These are phyloP conservation scores for Aradus depressus DNA, from an alignment of 2,888 invertebrate species.

Conservation along the genomic window DNA sequence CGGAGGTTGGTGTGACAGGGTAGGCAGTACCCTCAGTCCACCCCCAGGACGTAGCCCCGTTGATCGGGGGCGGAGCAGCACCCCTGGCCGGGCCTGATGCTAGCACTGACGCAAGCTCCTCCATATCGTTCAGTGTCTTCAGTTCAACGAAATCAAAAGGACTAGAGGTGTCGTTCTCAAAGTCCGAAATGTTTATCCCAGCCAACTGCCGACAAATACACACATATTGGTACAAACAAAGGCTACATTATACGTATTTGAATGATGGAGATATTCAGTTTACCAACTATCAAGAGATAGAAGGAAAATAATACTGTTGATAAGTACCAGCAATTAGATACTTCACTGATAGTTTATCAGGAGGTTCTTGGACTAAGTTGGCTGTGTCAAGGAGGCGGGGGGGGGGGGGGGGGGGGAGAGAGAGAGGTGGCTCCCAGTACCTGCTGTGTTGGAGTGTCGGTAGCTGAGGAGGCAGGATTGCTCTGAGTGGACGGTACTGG, in stretches of 20 bases:
- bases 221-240: background rate
- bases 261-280: too few relatives aligned
- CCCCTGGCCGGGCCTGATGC: too few relatives aligned
- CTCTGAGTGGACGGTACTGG: constrained; percentile 19
- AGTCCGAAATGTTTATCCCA: constrained; percentile 52
- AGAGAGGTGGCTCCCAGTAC: too few relatives aligned
- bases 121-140: constrained; percentile 86
- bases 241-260: too few relatives aligned
- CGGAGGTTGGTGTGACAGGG: background rate
- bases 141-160: constrained; percentile 89
- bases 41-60: background rate
- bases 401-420: too few relatives aligned
- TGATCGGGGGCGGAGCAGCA: background rate
- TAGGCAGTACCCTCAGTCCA: background rate
- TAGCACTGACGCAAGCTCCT: constrained; percentile 68
- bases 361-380: too few relatives aligned
- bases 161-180: constrained; percentile 83
- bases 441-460: constrained; percentile 2
- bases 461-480: background rate
- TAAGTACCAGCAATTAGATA: too few relatives aligned
- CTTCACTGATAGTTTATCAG: too few relatives aligned
- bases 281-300: too few relatives aligned
- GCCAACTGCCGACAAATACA: constrained; percentile 35
- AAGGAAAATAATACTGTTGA: too few relatives aligned
- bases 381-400: too few relatives aligned